These are phyloP conservation scores for Chrosomus eos DNA, from an alignment of 2,797 vertebrate genomes.

Conservation along the genomic window DNA sequence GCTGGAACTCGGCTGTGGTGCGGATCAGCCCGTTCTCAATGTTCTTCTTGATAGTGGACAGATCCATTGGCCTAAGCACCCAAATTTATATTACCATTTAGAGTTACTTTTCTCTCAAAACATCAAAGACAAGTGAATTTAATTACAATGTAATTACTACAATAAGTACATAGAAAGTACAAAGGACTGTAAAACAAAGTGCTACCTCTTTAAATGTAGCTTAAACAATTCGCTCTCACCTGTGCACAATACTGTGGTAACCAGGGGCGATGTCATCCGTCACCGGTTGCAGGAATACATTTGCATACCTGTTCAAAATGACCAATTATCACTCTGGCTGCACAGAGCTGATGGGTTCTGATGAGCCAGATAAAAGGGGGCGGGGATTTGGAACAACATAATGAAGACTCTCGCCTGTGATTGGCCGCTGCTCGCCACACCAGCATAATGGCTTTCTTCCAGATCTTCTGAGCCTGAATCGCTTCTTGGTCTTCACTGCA, in stretches of 20 bases:
- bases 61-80: conserved; percentile 85
- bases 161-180: too few species aligned
- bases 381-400: neutral
- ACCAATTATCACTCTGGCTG: conserved; percentile 38
- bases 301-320: conserved; percentile 86
- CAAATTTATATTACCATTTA: neutral
- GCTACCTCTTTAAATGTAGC: too few species aligned
- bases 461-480: conserved; percentile 97
- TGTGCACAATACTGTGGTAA: conserved; percentile 96
- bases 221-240: conserved; percentile 74
- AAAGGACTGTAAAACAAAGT: too few species aligned
- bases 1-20: conserved; percentile 89
- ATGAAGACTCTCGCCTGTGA: conserved; percentile 83
- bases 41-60: conserved; percentile 91
- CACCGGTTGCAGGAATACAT: conserved; percentile 97
- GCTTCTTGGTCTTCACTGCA: conserved; percentile 97
- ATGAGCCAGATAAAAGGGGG: neutral
- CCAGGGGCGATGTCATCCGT: conserved; percentile 98
- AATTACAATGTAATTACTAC: too few species aligned
- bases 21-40: conserved; percentile 89
- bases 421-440: conserved; percentile 98
- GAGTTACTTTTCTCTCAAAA: neutral
- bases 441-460: conserved; percentile 99
- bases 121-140: conserved; percentile 1
- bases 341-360: neutral